Percentiles rank a stretch among this genome's conserved stretches.
phyloP scores from a whole-genome alignment of 2,113 vertebrate species.

The Egretta garzetta region DNA sequence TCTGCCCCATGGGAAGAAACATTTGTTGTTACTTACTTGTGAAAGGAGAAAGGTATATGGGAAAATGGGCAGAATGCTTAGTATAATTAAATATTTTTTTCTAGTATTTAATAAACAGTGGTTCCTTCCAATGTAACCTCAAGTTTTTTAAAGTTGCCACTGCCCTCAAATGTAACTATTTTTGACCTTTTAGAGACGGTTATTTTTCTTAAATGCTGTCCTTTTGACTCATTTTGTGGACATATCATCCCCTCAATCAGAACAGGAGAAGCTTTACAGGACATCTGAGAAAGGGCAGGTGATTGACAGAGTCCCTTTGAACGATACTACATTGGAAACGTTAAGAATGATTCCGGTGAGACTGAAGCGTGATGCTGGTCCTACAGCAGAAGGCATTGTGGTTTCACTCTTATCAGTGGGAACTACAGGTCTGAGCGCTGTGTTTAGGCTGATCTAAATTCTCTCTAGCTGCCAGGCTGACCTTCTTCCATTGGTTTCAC shows the following conservation, averaged over 20 bases:
- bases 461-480: not conserved
- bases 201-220: not conserved
- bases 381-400: not conserved
- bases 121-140: not conserved
- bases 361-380: not conserved
- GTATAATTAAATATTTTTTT: not conserved
- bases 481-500: not conserved
- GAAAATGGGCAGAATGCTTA: not conserved
- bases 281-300: not conserved
- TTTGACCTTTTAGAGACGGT: not conserved
- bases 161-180: not conserved
- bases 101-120: not conserved
- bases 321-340: not conserved
- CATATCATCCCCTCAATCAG: not conserved
- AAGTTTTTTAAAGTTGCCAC: not conserved
- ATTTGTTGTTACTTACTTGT: not conserved
- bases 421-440: not conserved
- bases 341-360: not conserved
- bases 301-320: not conserved
- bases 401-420: not conserved
- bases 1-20: not conserved
- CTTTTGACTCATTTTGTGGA: not conserved
- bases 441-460: not conserved
- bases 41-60: not conserved
- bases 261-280: not conserved